These are phyloP conservation scores for Cinclus cinclus DNA, from an alignment of 2,113 vertebrate species.

Conservation along the genomic window DNA sequence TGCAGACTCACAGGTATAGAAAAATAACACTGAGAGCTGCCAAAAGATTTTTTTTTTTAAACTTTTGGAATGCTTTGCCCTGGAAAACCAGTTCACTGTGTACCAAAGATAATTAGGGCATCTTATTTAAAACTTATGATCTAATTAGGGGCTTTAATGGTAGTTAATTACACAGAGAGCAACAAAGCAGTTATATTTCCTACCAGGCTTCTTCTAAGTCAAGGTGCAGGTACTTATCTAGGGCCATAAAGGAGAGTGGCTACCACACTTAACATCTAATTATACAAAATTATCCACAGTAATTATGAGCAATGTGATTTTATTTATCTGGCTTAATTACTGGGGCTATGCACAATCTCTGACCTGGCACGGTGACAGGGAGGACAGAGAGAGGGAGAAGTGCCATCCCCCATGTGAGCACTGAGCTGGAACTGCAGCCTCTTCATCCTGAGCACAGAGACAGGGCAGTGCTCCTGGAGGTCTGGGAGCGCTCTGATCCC, in stretches of 20 bases:
- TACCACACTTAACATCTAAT: conserved; percentile 79
- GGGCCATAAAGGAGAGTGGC: conserved; percentile 75
- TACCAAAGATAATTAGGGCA: conserved; percentile 81
- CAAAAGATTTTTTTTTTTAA: conserved; percentile 8
- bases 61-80: conserved; percentile 72
- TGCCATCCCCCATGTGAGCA: neutral
- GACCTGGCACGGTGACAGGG: conserved; percentile 71
- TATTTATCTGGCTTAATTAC: conserved; percentile 80
- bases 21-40: conserved; percentile 51
- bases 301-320: conserved; percentile 84
- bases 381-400: conserved; percentile 60
- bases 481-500: neutral
- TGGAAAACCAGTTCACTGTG: conserved; percentile 69
- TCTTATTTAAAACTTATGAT: conserved; percentile 83
- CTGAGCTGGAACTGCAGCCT: neutral
- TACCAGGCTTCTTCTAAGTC: conserved; percentile 63
- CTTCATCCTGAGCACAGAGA: neutral
- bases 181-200: conserved; percentile 78
- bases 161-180: conserved; percentile 80
- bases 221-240: conserved; percentile 73
- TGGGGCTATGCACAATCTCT: conserved; percentile 66
- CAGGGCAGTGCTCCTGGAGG: neutral
- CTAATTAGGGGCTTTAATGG: conserved; percentile 81
- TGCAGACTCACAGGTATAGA: neutral
- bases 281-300: conserved; percentile 75